phyloP scores from a whole-genome alignment of 2,888 invertebrate species.

The Lycia hirtaria region DNA sequence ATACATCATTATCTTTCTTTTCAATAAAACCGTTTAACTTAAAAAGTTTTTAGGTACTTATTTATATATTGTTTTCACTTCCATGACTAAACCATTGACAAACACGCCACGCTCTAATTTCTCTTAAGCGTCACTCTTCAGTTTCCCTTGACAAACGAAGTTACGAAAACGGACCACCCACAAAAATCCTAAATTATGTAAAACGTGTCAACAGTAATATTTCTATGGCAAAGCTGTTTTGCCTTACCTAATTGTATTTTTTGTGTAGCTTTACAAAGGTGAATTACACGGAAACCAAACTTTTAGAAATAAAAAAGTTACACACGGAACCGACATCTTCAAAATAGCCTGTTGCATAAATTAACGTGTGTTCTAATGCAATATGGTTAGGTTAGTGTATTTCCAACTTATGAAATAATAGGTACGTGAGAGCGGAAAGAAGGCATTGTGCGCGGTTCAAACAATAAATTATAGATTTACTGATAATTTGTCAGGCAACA shows the following conservation, averaged over 20 bases:
- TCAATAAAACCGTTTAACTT: too few species aligned
- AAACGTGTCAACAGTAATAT: neutral
- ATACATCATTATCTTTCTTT: too few species aligned
- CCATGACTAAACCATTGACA: neutral
- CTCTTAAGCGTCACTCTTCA: too few species aligned
- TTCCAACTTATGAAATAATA: conserved; percentile 46
- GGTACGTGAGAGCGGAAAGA: conserved; percentile 68
- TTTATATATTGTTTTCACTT: too few species aligned
- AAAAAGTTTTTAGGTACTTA: too few species aligned
- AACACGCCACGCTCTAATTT: neutral
- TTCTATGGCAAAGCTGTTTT: neutral
- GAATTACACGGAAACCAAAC: conserved; percentile 3
- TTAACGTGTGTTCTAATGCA: conserved; percentile 23
- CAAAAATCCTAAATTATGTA: neutral
- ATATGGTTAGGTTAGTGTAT: conserved; percentile 19
- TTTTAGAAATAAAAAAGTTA: conserved; percentile 5
- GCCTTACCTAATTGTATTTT: neutral
- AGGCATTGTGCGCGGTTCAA: conserved; percentile 63
- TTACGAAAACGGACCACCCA: neutral
- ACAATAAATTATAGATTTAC: conserved; percentile 71
- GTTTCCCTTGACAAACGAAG: neutral
- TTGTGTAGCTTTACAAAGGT: conserved; percentile 1
- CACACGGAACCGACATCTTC: conserved; percentile 3
- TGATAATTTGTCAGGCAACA: conserved; percentile 53
- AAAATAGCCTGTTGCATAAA: conserved; percentile 16